Base-by-base conservation (phyloP, 2,888 invertebrate species). In the Dryobotodes eremita region DNA sequence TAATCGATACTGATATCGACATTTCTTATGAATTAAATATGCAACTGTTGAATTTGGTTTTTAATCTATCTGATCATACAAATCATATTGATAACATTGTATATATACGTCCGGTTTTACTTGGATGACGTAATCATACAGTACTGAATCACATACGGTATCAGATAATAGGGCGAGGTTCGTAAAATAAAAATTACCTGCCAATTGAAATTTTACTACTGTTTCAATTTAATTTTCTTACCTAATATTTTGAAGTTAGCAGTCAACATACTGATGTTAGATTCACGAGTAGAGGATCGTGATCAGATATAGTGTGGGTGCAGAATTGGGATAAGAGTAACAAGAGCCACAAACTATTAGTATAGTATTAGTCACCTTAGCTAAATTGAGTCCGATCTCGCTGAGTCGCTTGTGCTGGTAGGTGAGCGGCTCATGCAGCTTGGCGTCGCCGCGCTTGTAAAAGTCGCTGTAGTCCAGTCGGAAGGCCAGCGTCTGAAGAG, bases 401-500 rank as follows among this genome's bases (percentile, higher is more conserved):
- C 97, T 97, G 92, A 97, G 96, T 50, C 97, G 96, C 94, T 97
- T 97, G 91, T 97, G 97, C 87, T 97, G 97, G 88, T 97, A 97
- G 0, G 97, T 97, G 74, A 97, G 95, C 7, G 97, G 97, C 80
- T 97, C 98, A 80, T 98, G 98, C 75, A 99, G 97, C 89, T 98
- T 97, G 85, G 98, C 97, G 92, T 98, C 98, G 80, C 98, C 97
- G 82, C 98, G 98, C 92, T 99, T 98, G 96, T 99, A 99, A 95
- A 98, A 98, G 93, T 99, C 99, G 94, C 99, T 99, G 95, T 99
- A 99, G 96, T 99, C 99, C 77, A 99, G 97, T 5, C 99, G 98
- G 92, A 99, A 99, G 85, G 99, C 99, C 79, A 99, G 97, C 88
- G 99, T 98, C 91, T 99, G 98, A 26, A 99, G 97, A 88, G 98